A percentile compares a stretch with the other conserved stretches of the same genome.
Evolutionary conservation across 1,140 invertebrate genomes (phyloP).

Genomic region (Heterodera carotae): DNA sequence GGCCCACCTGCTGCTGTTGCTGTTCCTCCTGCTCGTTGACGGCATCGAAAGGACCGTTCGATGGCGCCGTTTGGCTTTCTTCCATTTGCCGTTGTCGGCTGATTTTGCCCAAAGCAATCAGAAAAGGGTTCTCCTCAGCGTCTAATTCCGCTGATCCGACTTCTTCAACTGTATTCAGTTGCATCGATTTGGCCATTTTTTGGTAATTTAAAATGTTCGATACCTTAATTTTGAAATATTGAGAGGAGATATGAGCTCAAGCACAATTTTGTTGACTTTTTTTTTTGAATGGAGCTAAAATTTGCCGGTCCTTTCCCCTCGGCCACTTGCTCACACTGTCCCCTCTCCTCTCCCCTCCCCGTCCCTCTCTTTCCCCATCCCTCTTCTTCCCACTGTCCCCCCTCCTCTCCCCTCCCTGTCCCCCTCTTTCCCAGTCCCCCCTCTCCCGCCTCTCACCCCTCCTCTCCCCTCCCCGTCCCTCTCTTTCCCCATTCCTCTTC

Average conservation of each 20-base stretch:
- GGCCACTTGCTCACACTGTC: too few species aligned
- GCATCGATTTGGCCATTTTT: not conserved
- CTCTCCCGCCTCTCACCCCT: too few species aligned
- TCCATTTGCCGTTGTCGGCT: not conserved
- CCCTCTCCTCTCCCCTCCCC: too few species aligned
- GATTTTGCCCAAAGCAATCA: not conserved
- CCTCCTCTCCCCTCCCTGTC: too few species aligned
- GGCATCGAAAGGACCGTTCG: conserved; percentile 1
- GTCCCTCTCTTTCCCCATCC: too few species aligned
- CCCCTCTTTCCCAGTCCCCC: too few species aligned
- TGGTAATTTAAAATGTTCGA: not conserved
- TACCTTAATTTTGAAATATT: not conserved
- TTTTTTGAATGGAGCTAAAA: too few species aligned
- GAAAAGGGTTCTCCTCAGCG: not conserved
- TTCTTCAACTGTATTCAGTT: not conserved
- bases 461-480: too few species aligned
- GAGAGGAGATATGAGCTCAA: not conserved
- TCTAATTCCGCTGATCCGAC: not conserved
- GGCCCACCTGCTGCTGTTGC: not conserved
- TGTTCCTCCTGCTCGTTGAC: not conserved
- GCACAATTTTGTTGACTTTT: not conserved
- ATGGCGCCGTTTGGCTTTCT: not conserved
- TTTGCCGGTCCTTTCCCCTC: too few species aligned
- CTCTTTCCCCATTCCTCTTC: too few species aligned
- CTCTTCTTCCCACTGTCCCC: too few species aligned